Percentiles rank a stretch among this genome's conserved stretches.
phyloP scores from a whole-genome alignment of 2,888 invertebrate genomes.

The Lasioglossum villosulum region DNA sequence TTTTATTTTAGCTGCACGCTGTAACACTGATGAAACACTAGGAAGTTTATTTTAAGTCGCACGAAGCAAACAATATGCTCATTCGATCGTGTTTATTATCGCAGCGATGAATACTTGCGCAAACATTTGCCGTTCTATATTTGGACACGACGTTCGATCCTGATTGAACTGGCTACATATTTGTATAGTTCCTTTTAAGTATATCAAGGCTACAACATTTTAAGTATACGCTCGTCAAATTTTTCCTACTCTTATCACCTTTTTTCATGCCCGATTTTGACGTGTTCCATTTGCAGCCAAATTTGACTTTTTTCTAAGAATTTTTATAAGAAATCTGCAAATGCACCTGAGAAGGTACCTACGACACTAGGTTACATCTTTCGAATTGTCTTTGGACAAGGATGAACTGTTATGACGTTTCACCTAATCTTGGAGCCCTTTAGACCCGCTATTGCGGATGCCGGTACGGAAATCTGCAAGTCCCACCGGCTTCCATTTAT shows the following conservation, averaged over 20 bases:
- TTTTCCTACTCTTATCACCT: background rate
- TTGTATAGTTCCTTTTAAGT: background rate
- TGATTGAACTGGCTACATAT: background rate
- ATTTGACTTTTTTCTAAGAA: background rate
- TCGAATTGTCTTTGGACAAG: background rate
- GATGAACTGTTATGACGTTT: background rate
- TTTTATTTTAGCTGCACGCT: background rate
- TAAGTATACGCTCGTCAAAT: too few species aligned
- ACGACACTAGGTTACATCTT: too few species aligned
- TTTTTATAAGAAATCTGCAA: background rate
- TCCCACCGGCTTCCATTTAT: slow-evolving; percentile 28
- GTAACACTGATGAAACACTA: too few species aligned
- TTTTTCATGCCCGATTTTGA: background rate
- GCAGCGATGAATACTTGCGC: background rate
- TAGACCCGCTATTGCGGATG: background rate
- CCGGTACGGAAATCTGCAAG: slow-evolving; percentile 1
- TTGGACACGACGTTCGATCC: background rate
- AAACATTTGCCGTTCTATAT: background rate
- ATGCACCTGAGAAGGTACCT: too few species aligned
- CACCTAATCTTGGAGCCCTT: background rate
- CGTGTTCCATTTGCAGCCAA: background rate
- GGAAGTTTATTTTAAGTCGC: background rate
- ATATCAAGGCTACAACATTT: too few species aligned
- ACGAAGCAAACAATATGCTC: background rate
- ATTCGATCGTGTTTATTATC: background rate